Base-by-base conservation (phyloP, 2,888 invertebrate species). In the Phengaris alcon region DNA sequence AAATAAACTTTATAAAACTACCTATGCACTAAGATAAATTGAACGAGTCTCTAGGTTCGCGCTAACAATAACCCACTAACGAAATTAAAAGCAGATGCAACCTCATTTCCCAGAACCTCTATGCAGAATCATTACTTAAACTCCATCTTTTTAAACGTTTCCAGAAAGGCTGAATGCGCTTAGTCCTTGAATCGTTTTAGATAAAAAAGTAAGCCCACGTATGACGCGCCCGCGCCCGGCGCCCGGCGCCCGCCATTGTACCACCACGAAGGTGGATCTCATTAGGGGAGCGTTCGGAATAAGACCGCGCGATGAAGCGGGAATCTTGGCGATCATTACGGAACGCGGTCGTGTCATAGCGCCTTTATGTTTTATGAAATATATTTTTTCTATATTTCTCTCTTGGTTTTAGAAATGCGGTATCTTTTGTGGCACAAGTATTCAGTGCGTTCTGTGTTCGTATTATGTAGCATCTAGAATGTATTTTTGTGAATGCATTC, bases 321-420 rank as follows among this genome's bases (percentile, higher is more conserved):
- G 86, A 89, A 88, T 91, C 92, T 93, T 92, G 87, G 89, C 87
- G 90, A 90, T 93, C 92, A 90, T 93, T 93, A 93, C 85, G 86
- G 83, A 87, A 86, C 86, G 86, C 81, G 82, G 79, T 79, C 81
- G 79, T 80, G 79, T 79, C 77, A 76, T 68, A 51, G 78, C 79
- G 79, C 82, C 82, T 82, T 82, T 82, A 81, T 82, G 79, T 78
- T 81, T 79, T 81, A 81, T 82, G 80, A 81, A 82, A 82, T 81
- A 81, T 81, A 79, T 81, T 81, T 80, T 80, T 79, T 80, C 78
- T 79, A 78, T 80, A 79, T 80, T 80, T 79, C 78, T 79, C 76
- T 78, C 78, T 78, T 78, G 76, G 80, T 78, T 81, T 82, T 80
- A 80, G 81, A 82, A 80, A 80, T 78, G 77, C 72, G 55, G 77